These are phyloP conservation scores for Scaptodrosophila latifasciaeformis DNA, from an alignment of 2,888 invertebrate species.

Conservation along the genomic window DNA sequence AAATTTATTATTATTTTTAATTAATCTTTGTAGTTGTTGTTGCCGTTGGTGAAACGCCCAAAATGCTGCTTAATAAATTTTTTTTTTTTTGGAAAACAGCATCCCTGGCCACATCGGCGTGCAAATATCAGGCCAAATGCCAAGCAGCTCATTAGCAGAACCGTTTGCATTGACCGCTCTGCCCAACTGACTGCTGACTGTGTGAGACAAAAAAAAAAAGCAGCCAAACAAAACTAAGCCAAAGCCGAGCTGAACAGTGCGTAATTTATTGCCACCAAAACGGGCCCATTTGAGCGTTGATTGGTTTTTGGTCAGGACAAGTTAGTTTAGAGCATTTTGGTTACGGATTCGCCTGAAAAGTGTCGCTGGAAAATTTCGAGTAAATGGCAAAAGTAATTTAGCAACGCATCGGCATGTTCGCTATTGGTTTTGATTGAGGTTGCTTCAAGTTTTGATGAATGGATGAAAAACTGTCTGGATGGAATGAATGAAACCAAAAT, in stretches of 20 bases:
- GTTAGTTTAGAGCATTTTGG: neutral
- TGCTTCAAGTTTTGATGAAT: constrained; percentile 51
- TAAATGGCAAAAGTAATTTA: constrained; percentile 49
- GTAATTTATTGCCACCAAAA: constrained; percentile 62
- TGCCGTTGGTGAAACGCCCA: constrained; percentile 41
- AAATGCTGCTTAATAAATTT: constrained; percentile 61
- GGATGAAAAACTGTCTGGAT: constrained; percentile 22
- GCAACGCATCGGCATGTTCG: constrained; percentile 60
- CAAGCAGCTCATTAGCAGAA: constrained; percentile 58
- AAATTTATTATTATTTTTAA: constrained; percentile 67
- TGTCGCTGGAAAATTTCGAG: constrained; percentile 48
- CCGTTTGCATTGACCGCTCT: too few species aligned
- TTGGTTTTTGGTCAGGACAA: constrained; percentile 32
- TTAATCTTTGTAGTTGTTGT: constrained; percentile 33
- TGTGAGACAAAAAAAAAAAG: constrained; percentile 4
- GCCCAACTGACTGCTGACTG: too few species aligned
- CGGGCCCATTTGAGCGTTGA: constrained; percentile 18
- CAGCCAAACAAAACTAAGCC: neutral
- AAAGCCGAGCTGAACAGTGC: constrained; percentile 37
- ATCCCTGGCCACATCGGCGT: neutral
- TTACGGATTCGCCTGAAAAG: constrained; percentile 33
- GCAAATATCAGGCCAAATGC: constrained; percentile 56
- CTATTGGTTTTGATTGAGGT: constrained; percentile 64
- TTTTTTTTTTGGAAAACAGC: neutral
- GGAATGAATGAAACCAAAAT: constrained; percentile 31